Evolutionary conservation across 2,113 vertebrate species (phyloP).

Genomic region (Triplophysa dalaica): DNA sequence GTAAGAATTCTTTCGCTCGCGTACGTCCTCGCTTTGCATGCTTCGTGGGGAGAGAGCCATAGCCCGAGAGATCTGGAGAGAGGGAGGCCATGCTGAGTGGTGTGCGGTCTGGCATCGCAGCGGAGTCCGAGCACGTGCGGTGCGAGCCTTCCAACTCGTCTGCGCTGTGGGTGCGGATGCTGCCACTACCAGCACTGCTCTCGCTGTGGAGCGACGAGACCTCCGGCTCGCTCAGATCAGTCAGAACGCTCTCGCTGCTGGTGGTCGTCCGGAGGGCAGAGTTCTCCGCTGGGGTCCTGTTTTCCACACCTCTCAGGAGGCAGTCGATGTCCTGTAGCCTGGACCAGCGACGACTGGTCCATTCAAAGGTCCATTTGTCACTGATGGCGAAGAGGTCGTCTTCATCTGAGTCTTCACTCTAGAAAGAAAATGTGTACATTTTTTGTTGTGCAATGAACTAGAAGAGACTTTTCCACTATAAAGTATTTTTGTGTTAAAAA

Average conservation of each 20-base stretch:
- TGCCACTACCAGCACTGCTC: constrained; percentile 92
- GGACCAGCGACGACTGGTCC: constrained; percentile 94
- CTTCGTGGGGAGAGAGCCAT: constrained; percentile 76
- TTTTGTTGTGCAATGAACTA: no score
- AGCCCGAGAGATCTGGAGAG: constrained; percentile 66
- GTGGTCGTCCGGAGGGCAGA: constrained; percentile 83
- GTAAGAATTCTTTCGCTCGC: constrained; percentile 88
- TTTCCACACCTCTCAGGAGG: constrained; percentile 77
- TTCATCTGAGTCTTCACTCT: constrained; percentile 97
- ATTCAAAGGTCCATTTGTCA: constrained; percentile 97
- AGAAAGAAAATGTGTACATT: no score
- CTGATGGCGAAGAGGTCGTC: constrained; percentile 95
- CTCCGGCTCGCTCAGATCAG: constrained; percentile 90
- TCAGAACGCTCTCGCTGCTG: constrained; percentile 93
- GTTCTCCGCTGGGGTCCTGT: constrained; percentile 71
- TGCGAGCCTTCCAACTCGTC: constrained; percentile 76
- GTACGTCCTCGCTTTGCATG: constrained; percentile 79
- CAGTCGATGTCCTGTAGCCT: constrained; percentile 82
- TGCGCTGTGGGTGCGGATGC: constrained; percentile 65
- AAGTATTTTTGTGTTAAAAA: no score
- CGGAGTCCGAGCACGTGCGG: constrained; percentile 72
- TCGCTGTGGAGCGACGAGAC: constrained; percentile 89
- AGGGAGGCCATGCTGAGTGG: constrained; percentile 31
- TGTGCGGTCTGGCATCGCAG: constrained; percentile 64
- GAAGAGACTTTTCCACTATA: no score